Percentiles rank a stretch among this genome's conserved stretches.
These are phyloP conservation scores for Tenualosa ilisha DNA, from an alignment of 2,797 vertebrate genomes.

Conservation along the genomic window DNA sequence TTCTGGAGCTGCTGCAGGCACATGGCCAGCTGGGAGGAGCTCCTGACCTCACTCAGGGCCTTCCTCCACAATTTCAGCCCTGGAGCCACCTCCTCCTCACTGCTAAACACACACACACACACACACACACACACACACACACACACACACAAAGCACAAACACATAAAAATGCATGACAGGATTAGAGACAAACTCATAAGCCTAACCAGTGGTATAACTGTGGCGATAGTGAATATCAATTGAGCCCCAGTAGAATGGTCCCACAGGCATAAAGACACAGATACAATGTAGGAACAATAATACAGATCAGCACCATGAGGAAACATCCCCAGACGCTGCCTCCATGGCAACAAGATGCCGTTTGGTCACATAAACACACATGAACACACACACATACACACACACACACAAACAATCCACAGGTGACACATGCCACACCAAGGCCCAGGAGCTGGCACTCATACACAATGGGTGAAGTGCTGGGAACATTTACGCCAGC, in stretches of 20 bases:
- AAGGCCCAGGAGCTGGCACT: neutral
- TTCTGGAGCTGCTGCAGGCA: conserved; percentile 99
- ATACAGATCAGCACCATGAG: neutral
- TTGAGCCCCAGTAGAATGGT: neutral
- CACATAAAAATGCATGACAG: neutral
- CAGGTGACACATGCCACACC: neutral
- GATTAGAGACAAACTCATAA: neutral
- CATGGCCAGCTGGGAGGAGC: conserved; percentile 96
- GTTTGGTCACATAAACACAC: neutral
- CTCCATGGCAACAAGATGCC: neutral
- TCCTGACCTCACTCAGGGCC: conserved; percentile 90
- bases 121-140: neutral
- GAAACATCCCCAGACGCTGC: neutral
- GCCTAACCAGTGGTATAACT: neutral
- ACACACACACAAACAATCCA: neutral
- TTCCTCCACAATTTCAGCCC: conserved; percentile 97
- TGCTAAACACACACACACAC: conserved; percentile 66
- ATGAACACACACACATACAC: neutral
- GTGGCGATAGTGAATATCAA: neutral
- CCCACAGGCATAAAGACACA: neutral
- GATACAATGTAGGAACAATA: neutral
- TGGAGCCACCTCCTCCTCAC: conserved; percentile 97
- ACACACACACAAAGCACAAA: conserved; percentile 15
- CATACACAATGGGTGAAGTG: neutral
- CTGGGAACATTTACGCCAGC: neutral